Conservation (phyloP, 2,113 vertebrate species). For the Polypterus senegalus region DNA sequence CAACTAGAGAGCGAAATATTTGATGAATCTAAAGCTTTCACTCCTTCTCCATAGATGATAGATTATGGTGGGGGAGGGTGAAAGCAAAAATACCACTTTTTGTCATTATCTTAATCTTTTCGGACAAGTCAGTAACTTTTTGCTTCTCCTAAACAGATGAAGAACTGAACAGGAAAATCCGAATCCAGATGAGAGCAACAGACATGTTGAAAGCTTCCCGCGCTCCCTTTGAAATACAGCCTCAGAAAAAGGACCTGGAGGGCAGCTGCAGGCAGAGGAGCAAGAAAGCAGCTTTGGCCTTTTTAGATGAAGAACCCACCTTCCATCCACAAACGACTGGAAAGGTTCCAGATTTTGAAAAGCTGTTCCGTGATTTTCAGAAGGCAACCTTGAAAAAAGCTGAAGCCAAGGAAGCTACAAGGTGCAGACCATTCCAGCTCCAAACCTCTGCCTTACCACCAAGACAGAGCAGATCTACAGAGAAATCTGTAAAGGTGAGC, state of each 20-base stretch:
- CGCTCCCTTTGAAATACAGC: constrained; percentile 31
- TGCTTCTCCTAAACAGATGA: constrained; percentile 48
- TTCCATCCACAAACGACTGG: constrained; percentile 72
- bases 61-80: no score
- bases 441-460: constrained; percentile 54
- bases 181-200: constrained; percentile 53
- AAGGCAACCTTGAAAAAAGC: constrained; percentile 43
- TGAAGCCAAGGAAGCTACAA: constrained; percentile 52
- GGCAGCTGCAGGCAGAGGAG: constrained; percentile 48
- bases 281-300: constrained; percentile 54
- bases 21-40: no score
- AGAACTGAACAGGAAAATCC: constrained; percentile 58
- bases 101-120: no score
- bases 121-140: not conserved
- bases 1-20: no score
- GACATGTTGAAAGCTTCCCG: constrained; percentile 44
- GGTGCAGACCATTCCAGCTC: constrained; percentile 70
- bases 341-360: constrained; percentile 65
- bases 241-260: constrained; percentile 24
- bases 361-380: constrained; percentile 67
- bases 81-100: no score
- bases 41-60: no score
- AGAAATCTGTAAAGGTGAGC: constrained; percentile 30
- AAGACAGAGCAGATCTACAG: constrained; percentile 30
- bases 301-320: constrained; percentile 62